Evolutionary conservation across 2,888 invertebrate species (phyloP), one percentile per base, ranked within the genome.

Genomic region (Anaspis maculata): DNA sequence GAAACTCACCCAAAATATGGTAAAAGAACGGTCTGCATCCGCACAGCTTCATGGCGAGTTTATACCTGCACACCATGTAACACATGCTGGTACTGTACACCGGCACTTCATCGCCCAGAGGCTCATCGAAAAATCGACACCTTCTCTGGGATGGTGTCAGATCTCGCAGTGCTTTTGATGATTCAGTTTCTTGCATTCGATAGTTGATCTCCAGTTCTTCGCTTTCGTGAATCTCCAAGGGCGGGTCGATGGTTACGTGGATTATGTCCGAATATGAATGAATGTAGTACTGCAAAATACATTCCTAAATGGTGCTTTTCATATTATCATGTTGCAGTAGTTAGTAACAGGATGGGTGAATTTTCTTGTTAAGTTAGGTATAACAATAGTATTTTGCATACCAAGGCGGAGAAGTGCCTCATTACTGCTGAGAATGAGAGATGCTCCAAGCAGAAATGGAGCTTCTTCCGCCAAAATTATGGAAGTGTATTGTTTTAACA

Each of bases 21-120:
- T 77, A 76, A 49, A 76, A 77, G 42, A 72, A 76, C 0, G 78
- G 78, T 14, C 64, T 66, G 48, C 79, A 79, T 1, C 71, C 71
- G 42, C 79, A 78, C 3, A 69, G 48, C 27, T 69, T 56, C 24
- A 70, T 34, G 0, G 73, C 70, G 5, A 73, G 39, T 15, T 59
- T 57, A 44, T 71, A 71, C 7, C 77, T 60, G 46, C 78, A 79
- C 1, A 68, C 52, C 32, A 73, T 63, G 1, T 72, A 67, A 44
- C 79, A 79, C 1, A 72, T 64, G 33, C 71, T 71, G 0, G 68
- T 70, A 46, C 75, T 76, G 54, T 75, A 77, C 1, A 72, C 69
- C 55, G 72, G 61, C 1, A 63, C 46, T 2, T 65, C 56, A 0
- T 34, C 32, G 0, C 41, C 44, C 0, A 10, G 4, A 4, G 73